phyloP scores from a whole-genome alignment of 2,888 invertebrate species.

The Hyalella azteca region DNA sequence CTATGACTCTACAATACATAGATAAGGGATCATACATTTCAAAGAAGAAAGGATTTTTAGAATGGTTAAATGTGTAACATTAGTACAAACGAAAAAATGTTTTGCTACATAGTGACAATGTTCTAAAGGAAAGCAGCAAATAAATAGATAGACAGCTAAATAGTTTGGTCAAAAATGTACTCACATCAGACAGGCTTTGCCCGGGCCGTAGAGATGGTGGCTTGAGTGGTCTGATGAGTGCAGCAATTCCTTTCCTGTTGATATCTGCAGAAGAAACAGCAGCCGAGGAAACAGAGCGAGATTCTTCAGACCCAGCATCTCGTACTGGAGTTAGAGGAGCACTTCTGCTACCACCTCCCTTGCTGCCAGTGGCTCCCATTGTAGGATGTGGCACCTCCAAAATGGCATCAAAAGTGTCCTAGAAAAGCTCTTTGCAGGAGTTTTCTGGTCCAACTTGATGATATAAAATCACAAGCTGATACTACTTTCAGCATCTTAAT shows the following conservation, averaged over 20 bases:
- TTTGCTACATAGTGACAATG: background rate
- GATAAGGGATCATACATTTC: background rate
- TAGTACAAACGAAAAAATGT: background rate
- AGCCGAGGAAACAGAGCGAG: background rate
- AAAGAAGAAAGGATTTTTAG: background rate
- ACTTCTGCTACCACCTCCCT: conserved; percentile 20
- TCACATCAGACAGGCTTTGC: conserved; percentile 26
- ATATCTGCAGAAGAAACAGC: conserved; percentile 23
- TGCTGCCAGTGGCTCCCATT: conserved; percentile 7
- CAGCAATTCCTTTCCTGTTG: conserved; percentile 35
- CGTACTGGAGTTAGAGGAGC: background rate
- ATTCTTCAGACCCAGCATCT: background rate
- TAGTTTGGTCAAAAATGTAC: background rate
- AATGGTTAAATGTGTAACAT: background rate
- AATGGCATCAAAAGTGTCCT: conserved; percentile 5
- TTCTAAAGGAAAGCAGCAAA: background rate
- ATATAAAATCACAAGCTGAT: no score
- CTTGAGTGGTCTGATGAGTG: conserved; percentile 29
- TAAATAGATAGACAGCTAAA: background rate
- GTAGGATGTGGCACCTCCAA: background rate
- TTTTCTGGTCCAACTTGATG: no score
- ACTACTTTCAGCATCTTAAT: no score
- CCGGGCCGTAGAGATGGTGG: conserved; percentile 22
- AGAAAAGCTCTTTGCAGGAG: no score
- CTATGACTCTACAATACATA: background rate